phyloP scores from a whole-genome alignment of 2,113 vertebrate species.

The Thalassarche chlororhynchos region DNA sequence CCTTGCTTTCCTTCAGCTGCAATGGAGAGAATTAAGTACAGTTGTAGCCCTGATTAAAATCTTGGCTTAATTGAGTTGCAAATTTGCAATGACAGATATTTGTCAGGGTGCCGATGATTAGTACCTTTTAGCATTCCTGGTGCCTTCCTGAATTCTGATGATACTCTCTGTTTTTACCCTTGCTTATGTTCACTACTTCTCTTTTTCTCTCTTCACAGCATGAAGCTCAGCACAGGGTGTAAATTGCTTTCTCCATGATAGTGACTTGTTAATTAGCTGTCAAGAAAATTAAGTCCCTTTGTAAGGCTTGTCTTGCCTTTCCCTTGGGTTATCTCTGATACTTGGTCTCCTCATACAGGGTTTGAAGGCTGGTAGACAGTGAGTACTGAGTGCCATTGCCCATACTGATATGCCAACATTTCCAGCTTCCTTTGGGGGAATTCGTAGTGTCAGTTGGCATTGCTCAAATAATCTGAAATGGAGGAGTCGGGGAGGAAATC shows the following conservation, averaged over 20 bases:
- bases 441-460: not conserved
- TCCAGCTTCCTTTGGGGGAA: not conserved
- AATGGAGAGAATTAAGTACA: conserved; percentile 12
- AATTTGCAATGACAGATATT: conserved; percentile 32
- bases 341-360: not conserved
- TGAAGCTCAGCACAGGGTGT: not conserved
- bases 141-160: not conserved
- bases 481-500: not conserved
- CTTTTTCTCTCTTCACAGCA: not conserved
- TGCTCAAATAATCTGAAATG: not conserved
- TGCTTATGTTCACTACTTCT: not conserved
- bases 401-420: fast-evolving
- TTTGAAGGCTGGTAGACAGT: not conserved
- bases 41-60: conserved; percentile 26
- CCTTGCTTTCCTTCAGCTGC: not conserved
- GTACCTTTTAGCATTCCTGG: not conserved
- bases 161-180: not conserved
- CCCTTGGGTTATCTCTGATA: not conserved
- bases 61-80: conserved; percentile 21
- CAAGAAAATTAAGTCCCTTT: not conserved
- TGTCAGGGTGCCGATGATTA: not conserved
- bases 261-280: conserved; percentile 10
- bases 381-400: not conserved
- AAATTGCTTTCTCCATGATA: not conserved
- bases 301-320: not conserved